Evolutionary conservation across 2,888 invertebrate species (phyloP).

Genomic region (Anoplius nigerrimus): DNA sequence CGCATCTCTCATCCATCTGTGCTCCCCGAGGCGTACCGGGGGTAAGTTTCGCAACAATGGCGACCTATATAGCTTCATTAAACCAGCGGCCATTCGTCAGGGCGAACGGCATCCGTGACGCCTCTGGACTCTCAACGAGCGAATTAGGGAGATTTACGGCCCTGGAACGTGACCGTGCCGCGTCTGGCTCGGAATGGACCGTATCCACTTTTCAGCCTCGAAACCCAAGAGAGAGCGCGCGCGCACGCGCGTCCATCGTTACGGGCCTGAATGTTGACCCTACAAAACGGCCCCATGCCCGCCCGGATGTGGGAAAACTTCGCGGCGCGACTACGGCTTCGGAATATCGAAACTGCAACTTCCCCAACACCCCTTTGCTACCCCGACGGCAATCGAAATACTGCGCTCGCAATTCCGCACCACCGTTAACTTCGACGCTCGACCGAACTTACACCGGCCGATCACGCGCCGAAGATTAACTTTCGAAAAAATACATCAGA

Average conservation of each 20-base stretch:
- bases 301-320: slow-evolving; percentile 19
- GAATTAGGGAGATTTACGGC: slow-evolving; percentile 68
- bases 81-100: slow-evolving; percentile 55
- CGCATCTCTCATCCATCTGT: slow-evolving; percentile 10
- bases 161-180: slow-evolving; percentile 61
- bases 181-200: slow-evolving; percentile 51
- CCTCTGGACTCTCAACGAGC: slow-evolving; percentile 60
- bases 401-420: background rate
- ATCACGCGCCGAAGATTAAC: background rate
- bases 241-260: slow-evolving; percentile 33
- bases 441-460: no score
- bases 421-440: no score
- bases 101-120: slow-evolving; percentile 55
- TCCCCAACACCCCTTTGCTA: background rate
- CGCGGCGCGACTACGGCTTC: background rate
- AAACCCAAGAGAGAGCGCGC: no score
- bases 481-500: background rate
- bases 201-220: slow-evolving; percentile 55
- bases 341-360: background rate
- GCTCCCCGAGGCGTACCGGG: slow-evolving; percentile 4
- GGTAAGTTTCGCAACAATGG: slow-evolving; percentile 51
- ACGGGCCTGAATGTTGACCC: slow-evolving; percentile 36
- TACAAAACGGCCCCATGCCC: slow-evolving; percentile 1
- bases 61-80: slow-evolving; percentile 59
- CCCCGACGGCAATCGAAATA: background rate